Evolutionary conservation across 2,797 vertebrate genomes (phyloP), one percentile per base, ranked within the genome.

Genomic region (Caiman crocodilus): DNA sequence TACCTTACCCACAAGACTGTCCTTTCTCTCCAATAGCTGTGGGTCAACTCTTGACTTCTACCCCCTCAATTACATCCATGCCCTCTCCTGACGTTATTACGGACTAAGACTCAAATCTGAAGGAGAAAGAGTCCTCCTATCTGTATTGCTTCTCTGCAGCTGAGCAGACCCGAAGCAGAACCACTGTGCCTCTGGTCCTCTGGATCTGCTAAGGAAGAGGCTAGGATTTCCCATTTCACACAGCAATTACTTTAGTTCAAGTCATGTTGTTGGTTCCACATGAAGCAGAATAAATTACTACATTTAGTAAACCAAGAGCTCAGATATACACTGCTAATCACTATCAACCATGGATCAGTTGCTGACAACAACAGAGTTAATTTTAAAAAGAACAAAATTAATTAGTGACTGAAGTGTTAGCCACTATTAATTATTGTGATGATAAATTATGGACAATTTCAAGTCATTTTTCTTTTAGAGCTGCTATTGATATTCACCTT

Each of bases 301-400:
- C 64, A 76, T 94, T 96, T 86, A 94, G 88, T 63, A 97, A 95
- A 35, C 75, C 79, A 85, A 86, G 79, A 92, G 57, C 83, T 95
- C 3, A 0, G 81, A 97, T 89, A 78, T 87, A 76, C 89, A 59
- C 57, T 74, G 23, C 63, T 97, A 95, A 97, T 95, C 76, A 5
- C 79, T 86, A 93, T 92, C 88, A 87, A 90, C 89, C 83, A 79
- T 35, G 71, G 84, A 97, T 91, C 93, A 92, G 89, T 64, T 95
- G 94, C 76, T 95, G 76, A 96, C 95, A 92, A 82, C 87, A 94
- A 92, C 74, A 87, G 76, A 96, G 79, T 0, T 94, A 60, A 95
- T 96, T 96, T 96, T 95, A 96, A 97, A 93, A 67, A 94, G 94
- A 90, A 78, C 35, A 10, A 96, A 82, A 96, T 95, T 93, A 97